Percentiles rank a stretch among this genome's conserved stretches.
These are phyloP conservation scores for Dendroctonus valens DNA, from an alignment of 1,140 invertebrate species.

Conservation along the genomic window DNA sequence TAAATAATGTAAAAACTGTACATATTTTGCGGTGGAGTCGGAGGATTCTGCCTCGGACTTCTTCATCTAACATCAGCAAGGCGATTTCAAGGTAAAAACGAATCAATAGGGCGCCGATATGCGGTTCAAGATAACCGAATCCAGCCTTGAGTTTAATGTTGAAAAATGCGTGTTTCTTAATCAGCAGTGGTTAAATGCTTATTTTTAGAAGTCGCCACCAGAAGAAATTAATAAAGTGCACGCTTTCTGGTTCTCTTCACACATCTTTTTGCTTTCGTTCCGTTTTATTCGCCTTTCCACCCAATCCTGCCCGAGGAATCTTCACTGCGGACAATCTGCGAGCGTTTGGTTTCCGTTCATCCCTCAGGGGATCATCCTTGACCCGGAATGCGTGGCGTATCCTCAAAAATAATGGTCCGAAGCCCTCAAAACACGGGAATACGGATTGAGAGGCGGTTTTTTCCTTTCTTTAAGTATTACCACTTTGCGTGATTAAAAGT, in stretches of 20 bases:
- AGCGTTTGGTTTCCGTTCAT: neutral
- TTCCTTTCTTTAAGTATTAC: slow-evolving; percentile 23
- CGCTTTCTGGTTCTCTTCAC: too few species aligned
- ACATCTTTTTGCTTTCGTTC: too few species aligned
- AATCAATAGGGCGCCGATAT: slow-evolving; percentile 11
- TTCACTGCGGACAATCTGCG: too few species aligned
- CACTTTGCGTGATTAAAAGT: slow-evolving; percentile 37
- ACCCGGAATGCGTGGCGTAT: slow-evolving; percentile 7
- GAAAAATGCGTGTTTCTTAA: too few species aligned
- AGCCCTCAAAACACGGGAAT: neutral
- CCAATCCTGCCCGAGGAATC: too few species aligned
- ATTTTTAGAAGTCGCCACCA: too few species aligned
- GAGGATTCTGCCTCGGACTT: too few species aligned
- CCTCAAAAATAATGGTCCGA: slow-evolving; percentile 2
- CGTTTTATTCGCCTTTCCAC: too few species aligned
- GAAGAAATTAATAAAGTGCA: too few species aligned
- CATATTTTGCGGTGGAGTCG: neutral
- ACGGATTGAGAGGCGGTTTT: slow-evolving; percentile 19
- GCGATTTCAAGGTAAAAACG: slow-evolving; percentile 2
- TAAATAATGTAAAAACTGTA: too few species aligned
- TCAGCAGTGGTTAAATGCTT: too few species aligned
- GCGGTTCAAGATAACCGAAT: slow-evolving; percentile 2
- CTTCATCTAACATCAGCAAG: neutral
- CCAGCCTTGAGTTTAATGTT: too few species aligned
- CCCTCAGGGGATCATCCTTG: neutral